Evolutionary conservation across 2,888 invertebrate genomes (phyloP), one percentile per base, ranked within the genome.

Genomic region (Athripsodes cinereus): DNA sequence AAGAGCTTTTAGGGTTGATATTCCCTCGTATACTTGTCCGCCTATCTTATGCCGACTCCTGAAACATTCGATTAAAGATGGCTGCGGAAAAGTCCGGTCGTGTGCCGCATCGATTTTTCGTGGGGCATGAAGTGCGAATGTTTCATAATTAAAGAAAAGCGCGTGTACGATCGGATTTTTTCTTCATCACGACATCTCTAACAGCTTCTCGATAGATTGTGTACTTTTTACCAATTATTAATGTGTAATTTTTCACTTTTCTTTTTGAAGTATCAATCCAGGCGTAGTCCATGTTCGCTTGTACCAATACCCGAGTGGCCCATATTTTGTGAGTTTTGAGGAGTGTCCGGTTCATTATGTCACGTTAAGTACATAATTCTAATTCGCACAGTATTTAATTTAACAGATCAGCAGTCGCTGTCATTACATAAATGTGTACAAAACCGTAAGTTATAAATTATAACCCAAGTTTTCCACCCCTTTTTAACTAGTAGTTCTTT

Each of bases 1-100:
- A 34, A 49, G 16, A 22, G 58, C 31, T 48, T 54, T 44, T 58
- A 58, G 54, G 58, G 58, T 49, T 58, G 50, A 54, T 44, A 35
- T 58, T 58, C 47, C 54, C 47, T 21, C 53, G 58, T 35, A 51
- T 40, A 26, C 55, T 26, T 49, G 18, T 34, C 21, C 55, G 13
- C 55, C 51, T 55, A 35, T 55, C 50, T 8, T 31, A n/a, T 8
- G n/a, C 50, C 22, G 44, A 50, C 52, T 55, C 49, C 53, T 50
- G 57, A 49, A 35, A 26, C 47, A 59, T 62, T 57, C 61, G 54
- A 59, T 51, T 58, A 62, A 62, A 62, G 59, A 62, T 62, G 61
- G 61, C 61, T 50, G 52, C 57, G 54, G 55, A 46, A 59, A 56
- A 57, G 56, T 57, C 57, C 59, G 57, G 57, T 44, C 57, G 56